Percentiles rank a stretch among this genome's conserved stretches.
phyloP scores from a whole-genome alignment of 2,797 vertebrate genomes.

The Parambassis ranga region DNA sequence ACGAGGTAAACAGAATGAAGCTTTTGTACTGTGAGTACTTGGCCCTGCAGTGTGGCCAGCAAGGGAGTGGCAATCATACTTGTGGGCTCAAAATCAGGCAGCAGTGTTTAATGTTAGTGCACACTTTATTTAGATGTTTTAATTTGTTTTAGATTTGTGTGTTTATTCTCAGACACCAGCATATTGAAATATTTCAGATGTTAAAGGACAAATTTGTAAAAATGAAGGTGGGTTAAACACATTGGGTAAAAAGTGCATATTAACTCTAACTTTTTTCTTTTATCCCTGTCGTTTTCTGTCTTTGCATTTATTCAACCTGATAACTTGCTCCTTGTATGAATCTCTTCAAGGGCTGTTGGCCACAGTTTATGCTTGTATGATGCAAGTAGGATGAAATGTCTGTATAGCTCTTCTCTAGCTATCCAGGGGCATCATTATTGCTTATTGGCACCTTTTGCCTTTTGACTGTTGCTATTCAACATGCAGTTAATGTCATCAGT shows the following conservation, averaged over 20 bases:
- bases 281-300: background rate
- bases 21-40: too few relatives aligned
- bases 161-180: too few relatives aligned
- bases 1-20: too few relatives aligned
- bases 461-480: constrained; percentile 16
- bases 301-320: constrained; percentile 24
- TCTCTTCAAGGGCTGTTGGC: constrained; percentile 36
- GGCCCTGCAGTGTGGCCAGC: too few relatives aligned
- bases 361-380: constrained; percentile 52
- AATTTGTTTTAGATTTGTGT: too few relatives aligned
- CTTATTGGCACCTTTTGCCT: constrained; percentile 38
- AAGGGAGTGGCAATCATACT: too few relatives aligned
- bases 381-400: constrained; percentile 67
- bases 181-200: background rate
- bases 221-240: background rate
- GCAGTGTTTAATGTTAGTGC: too few relatives aligned
- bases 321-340: constrained; percentile 23
- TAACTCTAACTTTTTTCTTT: background rate
- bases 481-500: background rate
- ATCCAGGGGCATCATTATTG: constrained; percentile 38
- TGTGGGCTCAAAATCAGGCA: too few relatives aligned
- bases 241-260: too few relatives aligned
- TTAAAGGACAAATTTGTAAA: background rate
- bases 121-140: too few relatives aligned
- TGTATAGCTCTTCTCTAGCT: constrained; percentile 20